Evolutionary conservation across 2,113 vertebrate genomes (phyloP), one percentile per base, ranked within the genome.

Genomic region (Accipiter cooperii): DNA sequence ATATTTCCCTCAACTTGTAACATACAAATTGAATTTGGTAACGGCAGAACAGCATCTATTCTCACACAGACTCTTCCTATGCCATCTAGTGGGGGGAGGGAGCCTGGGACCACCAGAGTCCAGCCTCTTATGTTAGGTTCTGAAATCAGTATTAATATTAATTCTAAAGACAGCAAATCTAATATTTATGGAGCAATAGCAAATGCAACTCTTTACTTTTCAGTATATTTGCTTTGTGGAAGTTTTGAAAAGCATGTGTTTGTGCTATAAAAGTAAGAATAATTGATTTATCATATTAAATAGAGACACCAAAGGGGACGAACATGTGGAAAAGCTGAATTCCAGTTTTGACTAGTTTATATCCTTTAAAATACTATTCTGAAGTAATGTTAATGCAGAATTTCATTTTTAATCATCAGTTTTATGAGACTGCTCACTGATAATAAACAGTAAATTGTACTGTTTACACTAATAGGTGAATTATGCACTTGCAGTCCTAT

Each of bases 21-120:
- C 10, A 24, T 51, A 12, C 2, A 61, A 69, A 54, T 83, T 71
- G 3, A 10, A 75, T 73, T 74, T 74, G 40, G 9, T 83, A 33
- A 54, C 61, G 12, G 29, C 26, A 58, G 66, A 87, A 46, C 14
- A 47, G 63, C 80, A 78, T 24, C 6, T 3, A 19, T 57, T 55
- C 57, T 75, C 60, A 85, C 66, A 58, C 40, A 76, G 88, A 38
- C 70, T 90, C 66, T 93, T 60, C 49, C 52, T 76, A 0, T 96
- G 96, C 96, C 95, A 95, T 86, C 95, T 97, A 94, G 89, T 96
- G 95, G 90, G 24, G 15, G 33, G 29, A 84, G 29, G 77, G 36
- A 52, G 22, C 36, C 15, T 49, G 31, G 60, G 61, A 40, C 71
- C 7, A 5, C 78, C 51, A 42, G 17, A 81, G 31, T 66, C 60